Percentiles rank a stretch among this genome's conserved stretches.
Evolutionary conservation across 2,888 invertebrate genomes (phyloP).

Genomic region (Plebejus argus): DNA sequence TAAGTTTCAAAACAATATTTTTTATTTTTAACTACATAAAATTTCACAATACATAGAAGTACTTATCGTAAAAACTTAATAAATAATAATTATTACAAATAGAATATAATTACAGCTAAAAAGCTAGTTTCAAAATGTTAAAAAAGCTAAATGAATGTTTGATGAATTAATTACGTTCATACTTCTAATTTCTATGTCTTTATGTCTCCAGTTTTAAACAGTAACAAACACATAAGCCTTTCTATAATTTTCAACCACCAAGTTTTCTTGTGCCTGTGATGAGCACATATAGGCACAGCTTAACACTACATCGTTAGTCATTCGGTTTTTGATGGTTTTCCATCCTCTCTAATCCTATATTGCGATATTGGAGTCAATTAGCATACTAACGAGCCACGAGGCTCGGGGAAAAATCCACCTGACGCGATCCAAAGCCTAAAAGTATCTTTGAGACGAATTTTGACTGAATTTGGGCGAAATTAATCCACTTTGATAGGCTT

Average conservation of each 20-base stretch:
- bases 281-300: neutral
- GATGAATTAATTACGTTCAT: too few species aligned
- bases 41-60: too few species aligned
- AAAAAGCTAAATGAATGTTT: too few species aligned
- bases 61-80: too few species aligned
- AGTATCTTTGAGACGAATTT: conserved; percentile 8
- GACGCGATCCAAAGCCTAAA: conserved; percentile 8
- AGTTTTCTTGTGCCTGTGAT: neutral
- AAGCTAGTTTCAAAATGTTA: too few species aligned
- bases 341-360: conserved; percentile 24
- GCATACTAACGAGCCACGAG: conserved; percentile 38
- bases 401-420: conserved; percentile 14
- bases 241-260: too few species aligned
- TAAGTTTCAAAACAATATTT: too few species aligned
- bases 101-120: too few species aligned
- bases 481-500: conserved; percentile 19
- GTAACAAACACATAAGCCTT: neutral
- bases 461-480: conserved; percentile 11
- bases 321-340: conserved; percentile 18
- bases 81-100: too few species aligned
- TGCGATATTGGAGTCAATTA: conserved; percentile 34
- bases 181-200: too few species aligned
- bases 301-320: conserved; percentile 9
- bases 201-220: neutral
- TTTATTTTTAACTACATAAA: too few species aligned